These are phyloP conservation scores for Cordilura impudica DNA, from an alignment of 2,888 invertebrate genomes.

Conservation along the genomic window DNA sequence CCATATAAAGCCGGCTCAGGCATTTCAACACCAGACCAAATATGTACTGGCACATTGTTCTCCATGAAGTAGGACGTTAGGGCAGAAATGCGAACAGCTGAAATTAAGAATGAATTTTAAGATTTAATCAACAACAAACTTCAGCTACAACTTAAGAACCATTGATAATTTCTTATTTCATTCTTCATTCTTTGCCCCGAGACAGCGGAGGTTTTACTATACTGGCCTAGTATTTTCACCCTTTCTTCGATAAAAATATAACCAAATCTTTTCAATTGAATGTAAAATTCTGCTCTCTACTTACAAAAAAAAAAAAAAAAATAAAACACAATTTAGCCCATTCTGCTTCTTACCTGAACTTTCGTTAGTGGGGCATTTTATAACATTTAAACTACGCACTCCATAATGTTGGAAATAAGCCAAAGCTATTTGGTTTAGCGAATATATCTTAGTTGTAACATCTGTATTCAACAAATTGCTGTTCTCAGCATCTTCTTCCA, in stretches of 20 bases:
- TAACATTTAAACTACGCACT: constrained; percentile 71
- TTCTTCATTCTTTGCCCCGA: too few species aligned
- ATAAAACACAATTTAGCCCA: neutral
- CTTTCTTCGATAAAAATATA: too few species aligned
- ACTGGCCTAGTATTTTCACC: too few species aligned
- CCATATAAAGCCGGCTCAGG: constrained; percentile 43
- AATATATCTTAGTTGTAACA: neutral
- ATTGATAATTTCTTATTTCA: too few species aligned
- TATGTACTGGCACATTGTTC: constrained; percentile 68
- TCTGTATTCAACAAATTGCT: constrained; percentile 1
- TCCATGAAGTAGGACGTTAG: constrained; percentile 33
- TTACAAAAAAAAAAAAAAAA: too few species aligned
- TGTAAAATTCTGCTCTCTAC: too few species aligned
- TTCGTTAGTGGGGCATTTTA: constrained; percentile 68
- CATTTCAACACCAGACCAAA: constrained; percentile 65
- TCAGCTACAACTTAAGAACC: too few species aligned
- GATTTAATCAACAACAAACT: neutral
- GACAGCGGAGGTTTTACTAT: too few species aligned
- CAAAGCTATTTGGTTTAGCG: constrained; percentile 62
- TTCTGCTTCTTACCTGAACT: neutral
- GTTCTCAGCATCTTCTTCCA: neutral
- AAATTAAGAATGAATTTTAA: neutral
- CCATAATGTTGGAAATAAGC: constrained; percentile 73
- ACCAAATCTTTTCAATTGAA: too few species aligned
- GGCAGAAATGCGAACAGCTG: neutral